These are phyloP conservation scores for Martes martes DNA, from an alignment of 2,113 vertebrate genomes.

Conservation along the genomic window DNA sequence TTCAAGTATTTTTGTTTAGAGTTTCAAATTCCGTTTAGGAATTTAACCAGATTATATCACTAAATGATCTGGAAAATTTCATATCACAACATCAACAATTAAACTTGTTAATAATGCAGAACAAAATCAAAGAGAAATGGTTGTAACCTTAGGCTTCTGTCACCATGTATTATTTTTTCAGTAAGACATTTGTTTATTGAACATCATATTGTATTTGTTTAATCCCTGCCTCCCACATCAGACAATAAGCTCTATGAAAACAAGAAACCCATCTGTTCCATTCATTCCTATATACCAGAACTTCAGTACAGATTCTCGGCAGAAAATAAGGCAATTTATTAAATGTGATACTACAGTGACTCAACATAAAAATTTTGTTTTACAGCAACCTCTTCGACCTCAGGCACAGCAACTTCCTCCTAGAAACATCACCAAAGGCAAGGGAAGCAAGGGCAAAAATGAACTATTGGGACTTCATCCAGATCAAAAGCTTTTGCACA, in stretches of 20 bases:
- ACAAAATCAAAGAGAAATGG: not conserved
- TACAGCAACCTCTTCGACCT: too few relatives aligned
- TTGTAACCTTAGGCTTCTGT: not conserved
- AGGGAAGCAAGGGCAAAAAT: too few relatives aligned
- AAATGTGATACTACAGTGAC: not conserved
- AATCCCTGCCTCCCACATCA: not conserved
- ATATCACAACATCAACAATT: not conserved
- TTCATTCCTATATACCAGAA: not conserved
- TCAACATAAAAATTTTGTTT: not conserved
- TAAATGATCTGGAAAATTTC: slow-evolving; percentile 19
- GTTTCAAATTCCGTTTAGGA: not conserved
- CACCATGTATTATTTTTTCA: not conserved
- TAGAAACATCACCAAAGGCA: too few relatives aligned
- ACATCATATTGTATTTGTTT: not conserved
- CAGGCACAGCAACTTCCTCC: too few relatives aligned
- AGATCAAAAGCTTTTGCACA: too few relatives aligned
- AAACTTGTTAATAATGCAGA: not conserved
- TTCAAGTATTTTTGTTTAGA: not conserved
- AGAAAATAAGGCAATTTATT: not conserved
- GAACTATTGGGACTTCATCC: too few relatives aligned
- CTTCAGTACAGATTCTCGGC: not conserved
- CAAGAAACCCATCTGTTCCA: not conserved
- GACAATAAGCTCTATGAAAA: not conserved
- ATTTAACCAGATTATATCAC: not conserved
- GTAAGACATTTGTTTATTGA: not conserved